Percentiles rank a stretch among this genome's conserved stretches.
Conservation (phyloP, 2,113 vertebrate genomes). For the Paramormyrops kingsleyae region DNA sequence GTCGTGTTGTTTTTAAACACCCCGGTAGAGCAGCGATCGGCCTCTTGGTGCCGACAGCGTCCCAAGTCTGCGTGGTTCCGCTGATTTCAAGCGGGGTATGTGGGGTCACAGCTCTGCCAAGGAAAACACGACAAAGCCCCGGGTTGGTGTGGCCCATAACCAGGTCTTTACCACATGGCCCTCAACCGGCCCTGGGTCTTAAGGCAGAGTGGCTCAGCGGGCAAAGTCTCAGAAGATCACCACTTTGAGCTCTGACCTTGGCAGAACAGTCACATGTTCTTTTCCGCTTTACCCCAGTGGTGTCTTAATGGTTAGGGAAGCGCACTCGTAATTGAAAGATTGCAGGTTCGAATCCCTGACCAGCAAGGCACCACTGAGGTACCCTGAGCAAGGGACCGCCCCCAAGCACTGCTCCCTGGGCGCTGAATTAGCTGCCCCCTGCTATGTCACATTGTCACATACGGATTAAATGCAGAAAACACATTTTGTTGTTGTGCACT, state of each 20-base stretch:
- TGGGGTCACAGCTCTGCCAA: slow-evolving; percentile 27
- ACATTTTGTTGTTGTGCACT: too few species aligned
- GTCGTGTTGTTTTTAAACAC: neutral
- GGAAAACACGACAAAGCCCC: slow-evolving; percentile 27
- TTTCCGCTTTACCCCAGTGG: too few species aligned
- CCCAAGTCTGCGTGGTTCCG: neutral
- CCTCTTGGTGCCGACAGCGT: neutral
- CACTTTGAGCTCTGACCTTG: neutral
- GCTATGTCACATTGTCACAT: too few species aligned
- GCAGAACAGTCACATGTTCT: neutral
- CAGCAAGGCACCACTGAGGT: too few species aligned
- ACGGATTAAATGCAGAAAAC: too few species aligned
- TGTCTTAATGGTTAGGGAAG: too few species aligned
- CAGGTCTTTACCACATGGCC: neutral
- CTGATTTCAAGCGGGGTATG: neutral
- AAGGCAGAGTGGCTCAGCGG: neutral
- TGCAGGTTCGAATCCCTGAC: too few species aligned
- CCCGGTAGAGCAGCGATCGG: neutral
- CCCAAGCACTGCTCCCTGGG: too few species aligned
- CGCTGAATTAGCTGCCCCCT: too few species aligned
- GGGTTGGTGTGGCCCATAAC: neutral
- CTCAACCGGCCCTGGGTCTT: neutral
- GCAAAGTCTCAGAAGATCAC: neutral
- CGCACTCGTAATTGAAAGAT: too few species aligned
- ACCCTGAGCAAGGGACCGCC: too few species aligned